Evolutionary conservation across 1,140 invertebrate species (phyloP).

Genomic region (Aphidius ervi): DNA sequence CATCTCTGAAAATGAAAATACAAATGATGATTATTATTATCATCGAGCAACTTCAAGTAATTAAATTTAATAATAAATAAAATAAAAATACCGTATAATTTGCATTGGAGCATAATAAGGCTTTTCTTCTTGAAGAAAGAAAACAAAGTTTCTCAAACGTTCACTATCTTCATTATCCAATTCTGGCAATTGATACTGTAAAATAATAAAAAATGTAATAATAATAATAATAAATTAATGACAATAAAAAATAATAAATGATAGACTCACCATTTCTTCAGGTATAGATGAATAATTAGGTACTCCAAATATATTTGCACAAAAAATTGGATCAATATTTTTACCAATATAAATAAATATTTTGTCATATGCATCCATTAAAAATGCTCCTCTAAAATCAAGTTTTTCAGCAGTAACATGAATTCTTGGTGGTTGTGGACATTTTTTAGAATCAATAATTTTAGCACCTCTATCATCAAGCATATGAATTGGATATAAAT

Average conservation of each 20-base stretch:
- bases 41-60: slow-evolving; percentile 18
- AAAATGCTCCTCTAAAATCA: slow-evolving; percentile 83
- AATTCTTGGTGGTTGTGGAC: slow-evolving; percentile 61
- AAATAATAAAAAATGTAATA: slow-evolving; percentile 18
- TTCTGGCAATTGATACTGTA: slow-evolving; percentile 71
- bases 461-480: slow-evolving; percentile 63
- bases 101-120: slow-evolving; percentile 73
- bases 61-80: slow-evolving; percentile 17
- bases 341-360: slow-evolving; percentile 87
- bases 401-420: slow-evolving; percentile 71
- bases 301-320: slow-evolving; percentile 69
- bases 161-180: slow-evolving; percentile 73
- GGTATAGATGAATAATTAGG: slow-evolving; percentile 60
- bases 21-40: slow-evolving; percentile 7
- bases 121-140: slow-evolving; percentile 79
- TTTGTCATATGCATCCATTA: slow-evolving; percentile 81
- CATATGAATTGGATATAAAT: slow-evolving; percentile 85
- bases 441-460: slow-evolving; percentile 54
- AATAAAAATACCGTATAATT: slow-evolving; percentile 67
- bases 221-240: slow-evolving; percentile 16
- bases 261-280: slow-evolving; percentile 61
- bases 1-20: slow-evolving; percentile 67
- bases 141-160: slow-evolving; percentile 75
- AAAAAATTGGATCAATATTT: slow-evolving; percentile 70
- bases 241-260: slow-evolving; percentile 4